Evolutionary conservation across 2,888 invertebrate genomes (phyloP).

Genomic region (Brachynemurus nebulosus): DNA sequence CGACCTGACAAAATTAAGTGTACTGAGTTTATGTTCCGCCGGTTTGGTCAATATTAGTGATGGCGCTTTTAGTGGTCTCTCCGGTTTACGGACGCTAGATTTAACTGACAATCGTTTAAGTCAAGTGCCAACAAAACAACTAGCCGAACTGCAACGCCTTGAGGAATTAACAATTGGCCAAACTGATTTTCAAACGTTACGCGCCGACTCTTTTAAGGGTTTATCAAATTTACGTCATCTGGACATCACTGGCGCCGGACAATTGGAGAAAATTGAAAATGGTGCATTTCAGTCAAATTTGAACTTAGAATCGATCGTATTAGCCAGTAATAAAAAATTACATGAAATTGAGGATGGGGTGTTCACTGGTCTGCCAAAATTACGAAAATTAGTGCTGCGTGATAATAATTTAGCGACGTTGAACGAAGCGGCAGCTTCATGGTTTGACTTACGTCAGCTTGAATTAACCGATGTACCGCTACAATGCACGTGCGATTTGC

Average conservation of each 20-base stretch:
- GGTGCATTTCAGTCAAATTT: slow-evolving; percentile 69
- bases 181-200: slow-evolving; percentile 59
- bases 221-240: slow-evolving; percentile 60
- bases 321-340: slow-evolving; percentile 66
- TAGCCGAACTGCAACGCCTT: slow-evolving; percentile 54
- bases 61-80: slow-evolving; percentile 60
- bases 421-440: slow-evolving; percentile 66
- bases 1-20: slow-evolving; percentile 58
- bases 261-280: slow-evolving; percentile 55
- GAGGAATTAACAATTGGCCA: slow-evolving; percentile 74
- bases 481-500: slow-evolving; percentile 62
- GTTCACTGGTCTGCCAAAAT: slow-evolving; percentile 62
- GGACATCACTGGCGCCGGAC: slow-evolving; percentile 65
- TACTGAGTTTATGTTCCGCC: slow-evolving; percentile 67
- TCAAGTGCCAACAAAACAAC: slow-evolving; percentile 59
- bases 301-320: slow-evolving; percentile 61
- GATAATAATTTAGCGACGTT: slow-evolving; percentile 65
- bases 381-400: slow-evolving; percentile 59
- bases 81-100: slow-evolving; percentile 60
- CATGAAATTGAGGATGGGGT: slow-evolving; percentile 60
- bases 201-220: slow-evolving; percentile 62
- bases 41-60: slow-evolving; percentile 66
- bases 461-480: slow-evolving; percentile 75
- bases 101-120: slow-evolving; percentile 66
- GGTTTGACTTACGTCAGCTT: slow-evolving; percentile 58